phyloP scores from a whole-genome alignment of 2,888 invertebrate genomes.

The Seira ritae region DNA sequence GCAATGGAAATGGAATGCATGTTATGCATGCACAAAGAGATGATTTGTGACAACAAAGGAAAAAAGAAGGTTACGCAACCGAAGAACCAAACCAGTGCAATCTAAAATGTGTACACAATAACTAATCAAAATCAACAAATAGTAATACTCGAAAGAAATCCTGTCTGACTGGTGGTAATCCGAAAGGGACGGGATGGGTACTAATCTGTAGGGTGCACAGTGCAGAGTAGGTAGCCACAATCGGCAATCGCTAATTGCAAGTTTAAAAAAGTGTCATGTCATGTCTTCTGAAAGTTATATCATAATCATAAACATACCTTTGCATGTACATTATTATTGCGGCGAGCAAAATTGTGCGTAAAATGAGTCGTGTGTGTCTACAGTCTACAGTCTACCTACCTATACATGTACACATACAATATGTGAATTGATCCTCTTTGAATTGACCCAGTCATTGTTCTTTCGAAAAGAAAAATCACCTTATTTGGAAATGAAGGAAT shows the following conservation, averaged over 20 bases:
- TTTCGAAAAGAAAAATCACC: neutral
- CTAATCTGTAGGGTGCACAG: neutral
- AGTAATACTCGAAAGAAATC: conserved; percentile 52
- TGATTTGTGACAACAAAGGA: conserved; percentile 58
- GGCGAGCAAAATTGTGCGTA: no score
- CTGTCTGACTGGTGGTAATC: conserved; percentile 50
- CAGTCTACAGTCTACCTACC: no score
- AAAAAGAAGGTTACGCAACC: conserved; percentile 50
- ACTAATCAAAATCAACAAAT: conserved; percentile 24
- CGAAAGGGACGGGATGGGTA: no score
- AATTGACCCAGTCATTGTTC: conserved; percentile 32
- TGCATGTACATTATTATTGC: no score
- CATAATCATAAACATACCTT: no score
- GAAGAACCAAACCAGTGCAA: conserved; percentile 25
- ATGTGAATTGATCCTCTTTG: no score
- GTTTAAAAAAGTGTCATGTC: conserved; percentile 20
- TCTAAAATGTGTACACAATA: conserved; percentile 28
- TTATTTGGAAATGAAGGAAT: conserved; percentile 13
- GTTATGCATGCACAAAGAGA: conserved; percentile 18
- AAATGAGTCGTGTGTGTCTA: no score
- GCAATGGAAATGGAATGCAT: conserved; percentile 18
- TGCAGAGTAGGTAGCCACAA: conserved; percentile 3
- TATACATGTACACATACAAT: no score
- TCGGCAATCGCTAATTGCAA: neutral
- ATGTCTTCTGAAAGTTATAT: neutral